A percentile compares a stretch with the other conserved stretches of the same genome.
These are phyloP conservation scores for Chymomyza procnemis DNA, from an alignment of 2,888 invertebrate species.

Conservation along the genomic window DNA sequence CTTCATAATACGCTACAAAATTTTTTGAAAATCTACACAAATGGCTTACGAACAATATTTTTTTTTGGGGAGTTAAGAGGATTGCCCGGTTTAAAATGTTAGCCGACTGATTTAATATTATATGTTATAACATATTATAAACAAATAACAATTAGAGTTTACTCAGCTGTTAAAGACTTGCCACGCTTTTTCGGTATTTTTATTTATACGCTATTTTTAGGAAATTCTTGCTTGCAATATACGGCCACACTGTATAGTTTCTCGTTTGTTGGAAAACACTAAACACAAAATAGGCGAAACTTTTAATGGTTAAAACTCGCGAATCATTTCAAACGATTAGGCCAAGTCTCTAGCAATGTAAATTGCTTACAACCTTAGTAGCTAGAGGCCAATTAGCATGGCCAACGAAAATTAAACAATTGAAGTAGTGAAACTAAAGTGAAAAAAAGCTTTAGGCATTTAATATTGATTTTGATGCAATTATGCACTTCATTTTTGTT, in stretches of 20 bases:
- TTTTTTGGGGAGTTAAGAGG: too few relatives aligned
- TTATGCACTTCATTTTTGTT: constrained; percentile 10
- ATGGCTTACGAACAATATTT: too few relatives aligned
- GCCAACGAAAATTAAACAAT: not conserved
- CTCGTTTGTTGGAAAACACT: not conserved
- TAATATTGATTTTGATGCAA: constrained; percentile 46
- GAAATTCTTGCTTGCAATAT: not conserved
- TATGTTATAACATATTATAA: too few relatives aligned
- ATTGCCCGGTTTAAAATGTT: too few relatives aligned
- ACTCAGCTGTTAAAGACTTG: too few relatives aligned
- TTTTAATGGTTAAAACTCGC: not conserved
- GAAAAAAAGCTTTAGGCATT: constrained; percentile 24
- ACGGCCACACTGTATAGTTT: not conserved
- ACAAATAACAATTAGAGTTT: too few relatives aligned
- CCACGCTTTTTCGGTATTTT: too few relatives aligned
- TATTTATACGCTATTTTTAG: not conserved
- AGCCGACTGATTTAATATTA: too few relatives aligned
- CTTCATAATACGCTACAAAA: too few relatives aligned
- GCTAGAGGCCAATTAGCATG: not conserved
- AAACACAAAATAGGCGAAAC: not conserved
- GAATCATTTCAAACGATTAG: not conserved
- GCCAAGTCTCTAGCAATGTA: not conserved
- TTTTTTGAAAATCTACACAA: too few relatives aligned
- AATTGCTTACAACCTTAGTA: not conserved
- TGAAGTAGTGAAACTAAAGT: constrained; percentile 7